Evolutionary conservation across 2,888 invertebrate species (phyloP), one percentile per base, ranked within the genome.

Genomic region (Drosophila paucipuncta): DNA sequence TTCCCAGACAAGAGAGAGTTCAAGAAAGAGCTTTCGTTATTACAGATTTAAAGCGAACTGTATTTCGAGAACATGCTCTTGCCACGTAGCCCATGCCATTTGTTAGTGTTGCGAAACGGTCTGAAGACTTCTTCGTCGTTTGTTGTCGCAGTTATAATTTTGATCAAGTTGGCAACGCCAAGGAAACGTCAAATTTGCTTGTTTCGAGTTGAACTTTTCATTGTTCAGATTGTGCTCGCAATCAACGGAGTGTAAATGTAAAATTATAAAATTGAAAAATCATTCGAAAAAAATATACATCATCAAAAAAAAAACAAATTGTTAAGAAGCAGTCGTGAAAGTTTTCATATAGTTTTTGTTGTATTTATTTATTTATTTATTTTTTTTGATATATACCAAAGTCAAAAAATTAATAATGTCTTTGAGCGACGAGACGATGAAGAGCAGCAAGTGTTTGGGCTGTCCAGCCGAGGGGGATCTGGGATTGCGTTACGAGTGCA

Each of bases 401-500:
- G 25, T 47, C 16, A 7, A 9, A 7, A 47, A 47, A 31, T 22
- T 6, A 25, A 43, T 16, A n/a, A 76, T 75, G 75, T 65, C 71
- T 1, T 9, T 31, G 9, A 25, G 4, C 10, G 18, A 11, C 22
- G 33, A 52, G 4, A 35, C 31, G 16, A 35, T 35, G 30, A 37
- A 9, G 1, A 25, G 37, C 13, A 31, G 10, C 43, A 62, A 70
- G 9, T 83, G 83, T 35, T 6, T 72, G 18, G 53, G 64, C 50
- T 83, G 88, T 18, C 1, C 47, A 1, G 52, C 47, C 5, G 18
- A 43, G 1, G 71, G 76, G 0, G 57, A 76, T 39, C 7, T 85
- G 18, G 66, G 73, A 0, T 31, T 70, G 7, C 76, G 80, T 2
- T 84, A 82, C 47, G 80, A 88, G 53, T 88, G 84, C 53, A 31